These are phyloP conservation scores for Psilopsiagon aymara DNA, from an alignment of 2,113 vertebrate species.

Conservation along the genomic window DNA sequence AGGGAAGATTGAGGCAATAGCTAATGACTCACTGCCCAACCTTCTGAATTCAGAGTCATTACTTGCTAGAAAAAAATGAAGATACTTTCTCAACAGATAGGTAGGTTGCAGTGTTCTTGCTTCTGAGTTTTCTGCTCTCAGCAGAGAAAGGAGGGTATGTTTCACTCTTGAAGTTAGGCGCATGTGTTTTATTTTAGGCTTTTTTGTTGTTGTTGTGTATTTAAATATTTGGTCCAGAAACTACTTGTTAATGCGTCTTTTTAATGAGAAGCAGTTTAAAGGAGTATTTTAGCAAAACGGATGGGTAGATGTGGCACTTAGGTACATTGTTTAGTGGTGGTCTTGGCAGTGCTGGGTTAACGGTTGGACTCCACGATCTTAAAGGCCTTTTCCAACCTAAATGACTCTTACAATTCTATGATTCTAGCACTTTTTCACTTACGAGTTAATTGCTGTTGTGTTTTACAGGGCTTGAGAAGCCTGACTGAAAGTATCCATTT, in stretches of 20 bases:
- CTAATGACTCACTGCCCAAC: slow-evolving; percentile 1
- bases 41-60: not conserved
- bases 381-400: not conserved
- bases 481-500: not conserved
- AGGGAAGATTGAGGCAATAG: not conserved
- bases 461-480: not conserved
- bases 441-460: not conserved
- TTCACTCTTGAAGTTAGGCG: not conserved
- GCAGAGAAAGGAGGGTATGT: not conserved
- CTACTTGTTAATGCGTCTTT: not conserved
- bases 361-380: not conserved
- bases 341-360: not conserved
- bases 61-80: not conserved
- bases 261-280: not conserved
- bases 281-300: not conserved
- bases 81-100: not conserved
- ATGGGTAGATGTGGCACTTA: not conserved
- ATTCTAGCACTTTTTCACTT: not conserved
- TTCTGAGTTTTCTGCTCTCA: not conserved
- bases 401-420: not conserved
- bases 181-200: not conserved
- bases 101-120: not conserved
- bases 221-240: not conserved
- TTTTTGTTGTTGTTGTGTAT: not conserved
- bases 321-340: not conserved